Evolutionary conservation across 2,113 vertebrate genomes (phyloP), one percentile per base, ranked within the genome.

Genomic region (Dipodomys ordii): DNA sequence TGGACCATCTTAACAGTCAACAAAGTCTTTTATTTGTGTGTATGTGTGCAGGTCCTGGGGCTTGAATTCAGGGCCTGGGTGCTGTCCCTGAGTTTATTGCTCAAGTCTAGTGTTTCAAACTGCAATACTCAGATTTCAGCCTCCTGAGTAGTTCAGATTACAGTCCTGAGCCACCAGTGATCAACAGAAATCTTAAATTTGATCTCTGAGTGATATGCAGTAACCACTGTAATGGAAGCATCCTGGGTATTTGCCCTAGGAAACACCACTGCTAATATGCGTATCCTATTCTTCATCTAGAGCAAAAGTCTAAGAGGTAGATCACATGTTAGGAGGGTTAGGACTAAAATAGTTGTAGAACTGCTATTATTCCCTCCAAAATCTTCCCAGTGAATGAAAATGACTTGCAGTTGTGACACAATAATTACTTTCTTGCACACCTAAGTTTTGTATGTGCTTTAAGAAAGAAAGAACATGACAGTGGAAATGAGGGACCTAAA

Each of bases 221-320:
- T 76, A 71, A 49, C 13, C 13, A 49, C n/a, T 71, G 81, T 74
- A 89, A 71, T 72, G 44, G 25, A 46, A 87, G 15, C 71, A 87
- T 60, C n/a, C 46, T 25, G 13, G 81, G 3, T 49, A 49, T 49
- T 49, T 12, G 12, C 49, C 49, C 49, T 49, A 12, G 71, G 84
- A 69, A 78, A 87, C 27, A 88, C 7, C 76, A 25, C 4, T 32
- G 12, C 9, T 49, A 49, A 49, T 12, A 49, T 12, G 12, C 12
- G 2, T 49, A 49, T 49, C 49, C 49, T 12, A 49, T 49, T 49
- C 60, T 79, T 19, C 11, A 65, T 32, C 65, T 83, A 44, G 39
- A 53, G 64, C 27, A 83, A 32, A 85, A 82, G n/a, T 35, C 27
- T 88, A 97, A 30, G 15, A 90, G 93, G 69, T 77, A 81, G 25